phyloP scores from a whole-genome alignment of 1,140 invertebrate species.

The Spodoptera litura region DNA sequence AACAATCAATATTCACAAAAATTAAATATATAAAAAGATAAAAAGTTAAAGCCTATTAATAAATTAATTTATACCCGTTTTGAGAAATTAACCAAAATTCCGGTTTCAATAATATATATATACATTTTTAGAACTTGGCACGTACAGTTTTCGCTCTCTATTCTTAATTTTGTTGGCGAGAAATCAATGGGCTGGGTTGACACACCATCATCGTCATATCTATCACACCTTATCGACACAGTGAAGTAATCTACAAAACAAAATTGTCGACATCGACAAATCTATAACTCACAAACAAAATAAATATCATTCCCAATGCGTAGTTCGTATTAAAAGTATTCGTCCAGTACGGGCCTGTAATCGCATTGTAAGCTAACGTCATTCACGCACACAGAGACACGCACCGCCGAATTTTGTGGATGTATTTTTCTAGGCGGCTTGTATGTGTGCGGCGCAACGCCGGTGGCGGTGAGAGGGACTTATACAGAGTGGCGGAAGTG shows the following conservation, averaged over 20 bases:
- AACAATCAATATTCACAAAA: background rate
- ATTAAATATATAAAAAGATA: background rate
- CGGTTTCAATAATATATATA: slow-evolving; percentile 6
- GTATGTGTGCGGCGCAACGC: slow-evolving; percentile 70
- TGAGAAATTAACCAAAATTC: slow-evolving; percentile 29
- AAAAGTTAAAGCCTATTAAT: slow-evolving; percentile 1
- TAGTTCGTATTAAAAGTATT: slow-evolving; percentile 53
- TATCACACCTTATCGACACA: background rate
- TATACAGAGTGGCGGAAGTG: slow-evolving; percentile 51
- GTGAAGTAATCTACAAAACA: background rate
- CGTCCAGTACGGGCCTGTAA: slow-evolving; percentile 78
- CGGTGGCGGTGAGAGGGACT: slow-evolving; percentile 59
- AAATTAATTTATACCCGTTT: slow-evolving; percentile 33
- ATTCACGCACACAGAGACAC: slow-evolving; percentile 79
- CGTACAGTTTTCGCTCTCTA: slow-evolving; percentile 25
- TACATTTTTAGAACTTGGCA: slow-evolving; percentile 29
- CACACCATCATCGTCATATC: background rate
- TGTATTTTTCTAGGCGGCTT: slow-evolving; percentile 81
- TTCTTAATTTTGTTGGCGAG: slow-evolving; percentile 37
- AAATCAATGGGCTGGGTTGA: slow-evolving; percentile 9
- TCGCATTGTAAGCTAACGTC: slow-evolving; percentile 84
- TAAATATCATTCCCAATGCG: slow-evolving; percentile 9
- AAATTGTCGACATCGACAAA: slow-evolving; percentile 19
- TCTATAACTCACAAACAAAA: background rate
- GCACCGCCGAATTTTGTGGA: slow-evolving; percentile 80